phyloP scores from a whole-genome alignment of 2,888 invertebrate genomes.

The Ceraclea dissimilis region DNA sequence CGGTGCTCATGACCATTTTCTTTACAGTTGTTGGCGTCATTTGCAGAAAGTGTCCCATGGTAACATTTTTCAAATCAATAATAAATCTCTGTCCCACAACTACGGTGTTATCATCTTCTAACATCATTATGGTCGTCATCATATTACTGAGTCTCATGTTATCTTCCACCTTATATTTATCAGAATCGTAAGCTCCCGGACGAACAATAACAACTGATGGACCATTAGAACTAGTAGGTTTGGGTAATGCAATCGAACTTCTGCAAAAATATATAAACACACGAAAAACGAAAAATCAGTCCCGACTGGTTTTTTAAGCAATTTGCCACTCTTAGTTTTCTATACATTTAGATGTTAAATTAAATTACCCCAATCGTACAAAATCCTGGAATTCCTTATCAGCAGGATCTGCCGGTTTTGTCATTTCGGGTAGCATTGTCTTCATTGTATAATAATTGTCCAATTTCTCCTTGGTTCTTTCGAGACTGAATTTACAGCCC shows the following conservation, averaged over 20 bases:
- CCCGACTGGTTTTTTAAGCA: too few species aligned
- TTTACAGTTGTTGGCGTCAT: constrained; percentile 47
- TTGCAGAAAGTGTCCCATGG: constrained; percentile 44
- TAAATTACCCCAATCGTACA: constrained; percentile 5
- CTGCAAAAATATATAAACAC: constrained; percentile 4
- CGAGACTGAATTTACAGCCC: constrained; percentile 58
- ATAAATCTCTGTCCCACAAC: constrained; percentile 42
- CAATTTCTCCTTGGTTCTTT: constrained; percentile 54
- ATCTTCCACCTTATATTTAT: constrained; percentile 34
- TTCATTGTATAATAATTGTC: constrained; percentile 44
- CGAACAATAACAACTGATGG: constrained; percentile 47
- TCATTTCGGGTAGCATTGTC: constrained; percentile 13
- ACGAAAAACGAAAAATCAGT: too few species aligned
- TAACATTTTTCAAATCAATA: constrained; percentile 44
- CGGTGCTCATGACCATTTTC: constrained; percentile 39
- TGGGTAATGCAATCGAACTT: constrained; percentile 30
- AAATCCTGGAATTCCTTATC: constrained; percentile 9
- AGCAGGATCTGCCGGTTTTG: constrained; percentile 3
- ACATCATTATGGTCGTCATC: constrained; percentile 37
- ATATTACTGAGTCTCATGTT: constrained; percentile 31
- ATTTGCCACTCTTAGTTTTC: too few species aligned
- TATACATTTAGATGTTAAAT: too few species aligned
- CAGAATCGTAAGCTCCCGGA: constrained; percentile 43
- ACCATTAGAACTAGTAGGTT: constrained; percentile 31
- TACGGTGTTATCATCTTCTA: constrained; percentile 46